Base-by-base conservation (phyloP, 2,888 invertebrate genomes). In the Subacronicta megacephala region DNA sequence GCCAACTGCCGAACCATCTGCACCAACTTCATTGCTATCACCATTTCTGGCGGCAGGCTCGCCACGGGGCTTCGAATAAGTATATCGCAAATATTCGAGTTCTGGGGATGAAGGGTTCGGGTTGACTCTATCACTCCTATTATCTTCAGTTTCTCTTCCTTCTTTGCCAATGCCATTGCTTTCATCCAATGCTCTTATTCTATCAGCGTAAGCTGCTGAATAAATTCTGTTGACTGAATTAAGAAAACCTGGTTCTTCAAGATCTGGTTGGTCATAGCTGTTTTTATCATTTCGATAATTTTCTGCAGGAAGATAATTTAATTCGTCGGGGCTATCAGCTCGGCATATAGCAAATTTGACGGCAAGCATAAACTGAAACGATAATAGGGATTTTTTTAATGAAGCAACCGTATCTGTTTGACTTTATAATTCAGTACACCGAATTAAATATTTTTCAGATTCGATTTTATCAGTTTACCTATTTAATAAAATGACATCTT, bases 321-420 rank as follows among this genome's bases (percentile, higher is more conserved):
- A 16, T 15, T 36, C 31, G 2, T 16, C 36, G 12, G n/a, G 4
- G 3, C 13, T 16, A 20, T 29, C 13, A 7, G 36, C 44, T 7
- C 33, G 17, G 38, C 51, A 67, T 12, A 7, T 17, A 9, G 37
- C 29, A 12, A 42, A 10, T 29, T 49, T 37, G 16, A 33, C 13
- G 18, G 23, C 6, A 15, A 61, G 7, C 18, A 67, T 15, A 17
- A 45, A 12, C 62, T 62, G 62, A 16, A 40, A 41, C 40, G 10
- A 26, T 10, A 10, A 26, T 10, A 26, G n/a, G 23, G 9, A 35
- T 18, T 18, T 3, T 18, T 29, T 12, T 0, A 31, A n/a, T n/a
- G 1, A n/a, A n/a, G n/a, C n/a, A n/a, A n/a, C n/a, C n/a, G n/a
- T n/a, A n/a, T n/a, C n/a, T n/a, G n/a, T n/a, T n/a, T n/a, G n/a